A percentile compares a stretch with the other conserved stretches of the same genome.
These are phyloP conservation scores for Aphidius gifuensis DNA, from an alignment of 1,140 invertebrate genomes.

Conservation along the genomic window DNA sequence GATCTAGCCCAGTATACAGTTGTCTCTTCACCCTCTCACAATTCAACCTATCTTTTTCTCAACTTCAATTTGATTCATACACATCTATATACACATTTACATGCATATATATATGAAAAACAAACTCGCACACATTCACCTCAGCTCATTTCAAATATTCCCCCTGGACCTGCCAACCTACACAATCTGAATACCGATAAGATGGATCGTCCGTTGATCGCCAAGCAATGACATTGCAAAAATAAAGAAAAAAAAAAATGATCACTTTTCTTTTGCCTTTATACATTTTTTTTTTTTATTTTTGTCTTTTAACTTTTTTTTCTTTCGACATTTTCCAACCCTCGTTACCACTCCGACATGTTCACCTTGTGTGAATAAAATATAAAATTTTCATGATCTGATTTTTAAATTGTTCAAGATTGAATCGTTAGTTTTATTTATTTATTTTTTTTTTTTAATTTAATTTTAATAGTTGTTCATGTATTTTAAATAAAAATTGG, in stretches of 20 bases:
- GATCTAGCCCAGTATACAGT: conserved; percentile 11
- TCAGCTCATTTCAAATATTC: conserved; percentile 20
- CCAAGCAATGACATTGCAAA: conserved; percentile 42
- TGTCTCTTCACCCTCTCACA: conserved; percentile 15
- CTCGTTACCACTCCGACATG: neutral
- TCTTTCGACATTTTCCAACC: neutral
- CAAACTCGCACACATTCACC: conserved; percentile 19
- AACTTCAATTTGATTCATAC: conserved; percentile 8
- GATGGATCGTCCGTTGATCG: conserved; percentile 46
- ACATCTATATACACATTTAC: neutral
- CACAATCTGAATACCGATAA: conserved; percentile 47
- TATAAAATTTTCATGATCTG: no score
- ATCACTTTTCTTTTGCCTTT: neutral
- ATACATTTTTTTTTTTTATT: neutral
- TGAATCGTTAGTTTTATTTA: no score
- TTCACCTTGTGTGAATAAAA: no score
- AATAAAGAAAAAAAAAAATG: conserved; percentile 10
- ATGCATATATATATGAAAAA: neutral
- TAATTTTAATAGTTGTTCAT: no score
- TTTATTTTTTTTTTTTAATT: no score
- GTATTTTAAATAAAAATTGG: no score
- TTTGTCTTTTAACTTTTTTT: neutral
- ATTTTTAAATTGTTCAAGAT: no score
- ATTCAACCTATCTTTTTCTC: neutral
- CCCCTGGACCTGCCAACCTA: conserved; percentile 26